Percentiles rank a stretch among this genome's conserved stretches.
phyloP scores from a whole-genome alignment of 2,113 vertebrate species.

The Prinia subflava region DNA sequence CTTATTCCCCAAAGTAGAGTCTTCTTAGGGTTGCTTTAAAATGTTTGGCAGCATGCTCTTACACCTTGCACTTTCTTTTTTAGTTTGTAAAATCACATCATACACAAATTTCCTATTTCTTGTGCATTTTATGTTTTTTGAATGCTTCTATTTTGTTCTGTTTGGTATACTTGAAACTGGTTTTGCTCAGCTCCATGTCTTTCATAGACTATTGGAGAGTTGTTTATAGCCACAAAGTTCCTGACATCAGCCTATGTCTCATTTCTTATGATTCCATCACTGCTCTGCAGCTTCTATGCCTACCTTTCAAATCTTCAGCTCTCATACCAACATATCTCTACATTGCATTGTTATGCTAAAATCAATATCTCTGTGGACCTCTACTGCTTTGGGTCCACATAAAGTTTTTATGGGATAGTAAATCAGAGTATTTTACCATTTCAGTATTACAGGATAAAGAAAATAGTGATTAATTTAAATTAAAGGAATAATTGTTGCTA shows the following conservation, averaged over 20 bases:
- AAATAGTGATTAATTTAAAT: background rate
- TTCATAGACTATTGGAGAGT: background rate
- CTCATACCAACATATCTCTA: background rate
- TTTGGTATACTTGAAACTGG: background rate
- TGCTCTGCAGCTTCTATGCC: background rate
- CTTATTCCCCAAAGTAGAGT: background rate
- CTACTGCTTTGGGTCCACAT: background rate
- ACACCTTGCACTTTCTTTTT: background rate
- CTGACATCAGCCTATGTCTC: background rate
- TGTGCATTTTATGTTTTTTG: background rate
- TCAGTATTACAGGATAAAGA: background rate
- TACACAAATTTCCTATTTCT: rapidly evolving
- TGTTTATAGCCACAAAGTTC: background rate
- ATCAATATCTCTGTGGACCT: background rate
- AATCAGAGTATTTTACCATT: background rate
- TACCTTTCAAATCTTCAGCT: background rate
- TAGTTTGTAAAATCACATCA: background rate
- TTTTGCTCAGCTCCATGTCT: background rate
- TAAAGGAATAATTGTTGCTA: background rate
- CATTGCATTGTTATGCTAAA: background rate
- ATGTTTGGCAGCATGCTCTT: background rate
- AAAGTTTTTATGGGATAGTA: background rate
- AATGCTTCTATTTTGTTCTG: background rate
- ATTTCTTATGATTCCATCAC: background rate
- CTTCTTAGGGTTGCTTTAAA: background rate